Evolutionary conservation across 1,140 invertebrate genomes (phyloP).

Genomic region (Eriosoma lanigerum): DNA sequence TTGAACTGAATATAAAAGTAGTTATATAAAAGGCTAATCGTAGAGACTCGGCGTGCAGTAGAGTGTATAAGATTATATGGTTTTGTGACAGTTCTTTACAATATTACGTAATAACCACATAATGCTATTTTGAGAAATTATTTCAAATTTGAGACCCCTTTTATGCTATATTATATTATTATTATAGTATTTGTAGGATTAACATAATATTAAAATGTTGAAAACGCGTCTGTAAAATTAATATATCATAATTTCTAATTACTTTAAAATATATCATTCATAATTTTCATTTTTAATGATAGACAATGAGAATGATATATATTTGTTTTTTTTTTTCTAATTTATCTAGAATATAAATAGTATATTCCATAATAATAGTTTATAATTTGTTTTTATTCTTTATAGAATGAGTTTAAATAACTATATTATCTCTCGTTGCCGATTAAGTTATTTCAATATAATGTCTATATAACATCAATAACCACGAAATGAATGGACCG

Average conservation of each 20-base stretch:
- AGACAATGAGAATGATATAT: too few relatives aligned
- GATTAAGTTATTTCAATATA: too few relatives aligned
- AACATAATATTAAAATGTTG: not conserved
- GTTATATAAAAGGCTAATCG: not conserved
- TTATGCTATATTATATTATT: not conserved
- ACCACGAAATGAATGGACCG: slow-evolving; percentile 29
- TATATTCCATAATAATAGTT: too few relatives aligned
- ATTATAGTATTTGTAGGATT: not conserved
- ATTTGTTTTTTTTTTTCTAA: too few relatives aligned
- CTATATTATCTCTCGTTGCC: not conserved
- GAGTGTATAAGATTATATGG: not conserved
- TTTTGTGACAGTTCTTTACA: not conserved
- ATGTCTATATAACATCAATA: not conserved
- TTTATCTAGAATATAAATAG: too few relatives aligned
- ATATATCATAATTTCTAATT: too few relatives aligned
- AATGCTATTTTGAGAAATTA: not conserved
- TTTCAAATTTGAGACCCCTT: not conserved
- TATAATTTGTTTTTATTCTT: too few relatives aligned
- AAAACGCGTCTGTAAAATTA: too few relatives aligned
- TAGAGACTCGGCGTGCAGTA: not conserved
- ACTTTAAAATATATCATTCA: too few relatives aligned
- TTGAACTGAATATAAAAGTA: not conserved
- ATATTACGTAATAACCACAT: not conserved
- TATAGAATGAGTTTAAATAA: not conserved
- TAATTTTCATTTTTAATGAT: too few relatives aligned